Conservation (phyloP, 2,113 vertebrate species). For the Capricornis sumatraensis region DNA sequence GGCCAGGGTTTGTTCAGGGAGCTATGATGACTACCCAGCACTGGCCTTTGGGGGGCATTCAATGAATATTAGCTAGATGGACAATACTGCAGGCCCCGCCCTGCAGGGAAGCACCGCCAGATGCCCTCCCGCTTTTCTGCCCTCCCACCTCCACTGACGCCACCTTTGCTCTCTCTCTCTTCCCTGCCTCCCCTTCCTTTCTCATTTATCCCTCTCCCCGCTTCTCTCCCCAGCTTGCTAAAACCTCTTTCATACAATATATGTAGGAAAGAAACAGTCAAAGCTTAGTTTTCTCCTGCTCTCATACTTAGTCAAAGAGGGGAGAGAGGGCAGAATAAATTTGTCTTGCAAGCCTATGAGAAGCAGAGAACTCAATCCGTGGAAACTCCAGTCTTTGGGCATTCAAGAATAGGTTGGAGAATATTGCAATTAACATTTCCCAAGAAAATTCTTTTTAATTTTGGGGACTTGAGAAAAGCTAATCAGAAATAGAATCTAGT, state of each 20-base stretch:
- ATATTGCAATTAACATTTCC: not conserved
- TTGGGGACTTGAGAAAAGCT: not conserved
- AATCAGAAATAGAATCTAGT: not conserved
- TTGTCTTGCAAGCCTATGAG: not conserved
- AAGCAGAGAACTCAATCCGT: not conserved
- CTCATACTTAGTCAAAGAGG: not conserved
- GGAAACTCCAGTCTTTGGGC: not conserved
- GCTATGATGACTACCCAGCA: not conserved
- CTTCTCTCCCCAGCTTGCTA: not conserved
- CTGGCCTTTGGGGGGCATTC: not conserved
- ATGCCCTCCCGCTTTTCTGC: not conserved
- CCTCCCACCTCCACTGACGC: not conserved
- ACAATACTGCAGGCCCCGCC: not conserved
- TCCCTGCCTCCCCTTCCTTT: not conserved
- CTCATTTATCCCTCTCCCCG: not conserved
- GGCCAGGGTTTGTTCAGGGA: not conserved
- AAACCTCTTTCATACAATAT: not conserved
- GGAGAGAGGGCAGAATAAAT: not conserved
- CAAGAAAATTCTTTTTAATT: not conserved
- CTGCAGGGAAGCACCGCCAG: not conserved
- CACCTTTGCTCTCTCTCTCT: not conserved
- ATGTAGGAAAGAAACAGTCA: not conserved
- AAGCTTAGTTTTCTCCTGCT: not conserved
- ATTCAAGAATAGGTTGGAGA: not conserved
- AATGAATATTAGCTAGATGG: not conserved